A percentile compares a stretch with the other conserved stretches of the same genome.
phyloP scores from a whole-genome alignment of 1,140 invertebrate species.

The Diachasmimorpha longicaudata region DNA sequence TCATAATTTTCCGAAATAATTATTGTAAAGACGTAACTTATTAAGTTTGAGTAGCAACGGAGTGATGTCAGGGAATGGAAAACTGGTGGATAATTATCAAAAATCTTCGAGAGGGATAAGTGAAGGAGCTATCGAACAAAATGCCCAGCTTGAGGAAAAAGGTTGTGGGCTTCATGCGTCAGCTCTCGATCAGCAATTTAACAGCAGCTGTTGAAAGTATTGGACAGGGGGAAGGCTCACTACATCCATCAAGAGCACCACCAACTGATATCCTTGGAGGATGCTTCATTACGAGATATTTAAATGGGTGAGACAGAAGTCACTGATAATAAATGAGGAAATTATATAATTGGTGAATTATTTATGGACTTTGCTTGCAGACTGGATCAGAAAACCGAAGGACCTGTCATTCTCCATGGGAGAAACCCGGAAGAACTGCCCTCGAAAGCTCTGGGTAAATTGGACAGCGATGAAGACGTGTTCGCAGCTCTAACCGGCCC shows the following conservation, averaged over 20 bases:
- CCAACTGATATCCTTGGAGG: constrained; percentile 65
- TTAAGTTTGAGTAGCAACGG: too few species aligned
- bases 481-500: constrained; percentile 77
- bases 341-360: neutral
- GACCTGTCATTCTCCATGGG: constrained; percentile 70
- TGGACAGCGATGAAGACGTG: constrained; percentile 65
- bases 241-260: constrained; percentile 41
- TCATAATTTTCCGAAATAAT: too few species aligned
- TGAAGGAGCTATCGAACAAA: neutral
- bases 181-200: constrained; percentile 72
- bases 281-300: constrained; percentile 76
- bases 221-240: constrained; percentile 48
- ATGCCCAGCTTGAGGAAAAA: constrained; percentile 79
- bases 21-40: too few species aligned
- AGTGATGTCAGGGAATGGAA: neutral
- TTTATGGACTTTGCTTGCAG: constrained; percentile 34
- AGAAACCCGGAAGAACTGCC: constrained; percentile 72
- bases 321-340: neutral
- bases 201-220: constrained; percentile 63
- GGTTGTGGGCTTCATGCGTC: constrained; percentile 76
- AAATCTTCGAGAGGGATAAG: neutral
- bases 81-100: neutral
- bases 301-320: constrained; percentile 69
- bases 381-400: constrained; percentile 58
- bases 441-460: constrained; percentile 62